Evolutionary conservation across 2,113 vertebrate genomes (phyloP).

Genomic region (Jaculus jaculus): DNA sequence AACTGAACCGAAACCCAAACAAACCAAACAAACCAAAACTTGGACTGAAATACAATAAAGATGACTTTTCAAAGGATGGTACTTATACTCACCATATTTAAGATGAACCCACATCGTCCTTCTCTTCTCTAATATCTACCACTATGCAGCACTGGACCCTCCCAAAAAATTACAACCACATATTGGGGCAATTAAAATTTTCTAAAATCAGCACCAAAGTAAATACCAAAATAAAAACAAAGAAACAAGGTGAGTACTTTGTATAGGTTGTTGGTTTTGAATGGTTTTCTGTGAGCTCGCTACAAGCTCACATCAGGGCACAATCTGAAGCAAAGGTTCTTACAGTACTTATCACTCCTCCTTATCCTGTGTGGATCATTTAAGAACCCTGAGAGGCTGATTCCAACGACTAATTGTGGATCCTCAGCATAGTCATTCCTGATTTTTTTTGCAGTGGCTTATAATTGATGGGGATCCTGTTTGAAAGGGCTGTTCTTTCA

Average conservation of each 20-base stretch:
- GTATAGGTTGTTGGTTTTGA: not conserved
- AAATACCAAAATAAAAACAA: slow-evolving; percentile 50
- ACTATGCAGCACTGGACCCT: not conserved
- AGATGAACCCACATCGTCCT: slow-evolving; percentile 21
- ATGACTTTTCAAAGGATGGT: slow-evolving; percentile 55
- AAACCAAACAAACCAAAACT: not conserved
- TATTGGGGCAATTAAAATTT: slow-evolving; percentile 39
- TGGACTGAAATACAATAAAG: slow-evolving; percentile 63
- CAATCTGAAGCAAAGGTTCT: not conserved
- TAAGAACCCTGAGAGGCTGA: slow-evolving; percentile 44
- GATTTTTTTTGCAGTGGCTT: slow-evolving; percentile 56
- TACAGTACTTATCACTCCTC: not conserved
- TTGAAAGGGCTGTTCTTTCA: not conserved
- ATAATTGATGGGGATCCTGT: slow-evolving; percentile 56
- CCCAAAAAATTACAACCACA: no score
- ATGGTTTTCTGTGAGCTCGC: not conserved
- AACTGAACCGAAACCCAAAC: no score
- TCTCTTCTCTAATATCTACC: not conserved
- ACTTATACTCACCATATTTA: slow-evolving; percentile 51
- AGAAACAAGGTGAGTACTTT: not conserved
- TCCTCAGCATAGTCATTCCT: not conserved
- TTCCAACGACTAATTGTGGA: not conserved
- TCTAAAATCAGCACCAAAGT: slow-evolving; percentile 35
- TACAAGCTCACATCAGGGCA: not conserved
- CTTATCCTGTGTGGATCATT: not conserved